Conservation (phyloP, 2,888 invertebrate species). For the Tanypteryx hageni region DNA sequence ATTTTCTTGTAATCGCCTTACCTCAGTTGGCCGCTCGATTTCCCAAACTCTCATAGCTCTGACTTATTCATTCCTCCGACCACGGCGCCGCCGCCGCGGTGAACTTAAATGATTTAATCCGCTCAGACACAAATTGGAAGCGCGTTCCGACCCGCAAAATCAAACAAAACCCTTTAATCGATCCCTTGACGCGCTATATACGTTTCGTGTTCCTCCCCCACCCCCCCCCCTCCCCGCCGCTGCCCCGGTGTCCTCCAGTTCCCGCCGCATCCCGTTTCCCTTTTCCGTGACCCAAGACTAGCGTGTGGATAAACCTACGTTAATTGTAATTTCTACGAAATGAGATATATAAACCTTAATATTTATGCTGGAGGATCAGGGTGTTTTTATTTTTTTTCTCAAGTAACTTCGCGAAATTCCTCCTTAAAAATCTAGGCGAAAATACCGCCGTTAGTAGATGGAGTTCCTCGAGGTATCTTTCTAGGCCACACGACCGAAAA, state of each 20-base stretch:
- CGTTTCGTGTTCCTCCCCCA: neutral
- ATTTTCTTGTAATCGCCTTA: constrained; percentile 27
- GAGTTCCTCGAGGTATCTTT: no score
- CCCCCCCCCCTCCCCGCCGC: neutral
- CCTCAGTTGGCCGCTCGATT: neutral
- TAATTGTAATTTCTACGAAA: no score
- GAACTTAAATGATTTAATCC: constrained; percentile 24
- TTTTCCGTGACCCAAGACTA: no score
- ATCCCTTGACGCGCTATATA: neutral
- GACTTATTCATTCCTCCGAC: constrained; percentile 18
- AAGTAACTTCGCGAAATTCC: no score
- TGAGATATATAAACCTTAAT: neutral
- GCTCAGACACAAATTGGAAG: constrained; percentile 24
- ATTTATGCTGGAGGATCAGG: no score
- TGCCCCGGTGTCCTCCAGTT: neutral
- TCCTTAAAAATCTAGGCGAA: no score
- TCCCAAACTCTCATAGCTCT: constrained; percentile 9
- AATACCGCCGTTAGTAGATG: no score
- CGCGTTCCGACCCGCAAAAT: neutral
- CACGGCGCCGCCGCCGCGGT: constrained; percentile 23
- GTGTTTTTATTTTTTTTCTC: neutral
- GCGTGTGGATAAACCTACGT: no score
- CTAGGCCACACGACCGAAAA: no score
- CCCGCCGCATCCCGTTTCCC: no score
- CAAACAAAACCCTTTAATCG: constrained; percentile 6